phyloP scores from a whole-genome alignment of 2,113 vertebrate species.

The Pelecanoides urinatrix region DNA sequence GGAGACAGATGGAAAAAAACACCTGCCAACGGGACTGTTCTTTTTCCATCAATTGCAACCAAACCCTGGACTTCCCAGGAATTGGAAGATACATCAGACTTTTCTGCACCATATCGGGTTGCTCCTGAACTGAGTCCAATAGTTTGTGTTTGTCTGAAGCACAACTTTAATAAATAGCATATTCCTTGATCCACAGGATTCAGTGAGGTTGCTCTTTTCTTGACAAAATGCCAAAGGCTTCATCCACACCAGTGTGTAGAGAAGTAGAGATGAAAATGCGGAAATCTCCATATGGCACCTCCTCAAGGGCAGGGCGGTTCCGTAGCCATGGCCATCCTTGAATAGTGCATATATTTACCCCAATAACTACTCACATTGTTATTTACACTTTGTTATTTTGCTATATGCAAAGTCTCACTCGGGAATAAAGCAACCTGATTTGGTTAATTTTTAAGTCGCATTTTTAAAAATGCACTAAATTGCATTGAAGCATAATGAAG shows the following conservation, averaged over 20 bases:
- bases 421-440: neutral
- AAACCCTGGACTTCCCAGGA: neutral
- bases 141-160: neutral
- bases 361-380: neutral
- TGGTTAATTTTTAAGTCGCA: neutral
- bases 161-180: neutral
- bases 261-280: neutral
- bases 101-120: neutral
- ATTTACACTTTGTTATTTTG: neutral
- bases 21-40: neutral
- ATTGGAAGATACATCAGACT: rapidly evolving
- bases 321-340: neutral
- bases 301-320: neutral
- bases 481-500: too few relatives aligned
- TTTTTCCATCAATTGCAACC: neutral
- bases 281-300: neutral
- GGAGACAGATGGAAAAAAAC: neutral
- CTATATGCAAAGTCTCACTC: neutral
- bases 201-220: neutral
- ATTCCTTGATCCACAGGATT: neutral
- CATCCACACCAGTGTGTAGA: rapidly evolving
- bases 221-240: neutral
- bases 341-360: neutral
- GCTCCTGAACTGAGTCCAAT: neutral
- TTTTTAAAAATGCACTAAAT: neutral